Base-by-base conservation (phyloP, 2,797 vertebrate species). In the Threskiornis aethiopicus region DNA sequence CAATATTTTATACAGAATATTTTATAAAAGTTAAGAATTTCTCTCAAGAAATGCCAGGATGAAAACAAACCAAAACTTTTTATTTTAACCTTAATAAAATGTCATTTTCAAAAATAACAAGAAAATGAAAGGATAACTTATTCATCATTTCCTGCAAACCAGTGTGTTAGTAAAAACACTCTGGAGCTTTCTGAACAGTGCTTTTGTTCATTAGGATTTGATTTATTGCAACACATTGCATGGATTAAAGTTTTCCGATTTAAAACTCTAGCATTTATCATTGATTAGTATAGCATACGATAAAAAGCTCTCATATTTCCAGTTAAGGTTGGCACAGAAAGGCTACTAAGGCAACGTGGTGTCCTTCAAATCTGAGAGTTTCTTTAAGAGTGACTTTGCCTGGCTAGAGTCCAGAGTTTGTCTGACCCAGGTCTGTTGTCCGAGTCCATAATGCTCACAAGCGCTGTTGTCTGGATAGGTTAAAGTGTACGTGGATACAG, bases 381-480 rank as follows among this genome's bases (percentile, higher is more conserved):
- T 54, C 65, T 46, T 29, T 15, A 22, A 28, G 17, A 25, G 39
- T 1, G 4, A 18, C n/a, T 37, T 57, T 29, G 24, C 28, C 44
- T 35, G 11, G 10, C 25, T 5, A 41, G 47, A 49, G 18, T 3
- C 44, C 47, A 16, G 26, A 42, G 16, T 61, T 70, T 35, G 24
- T 18, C 33, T 57, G 24, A 31, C 13, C 28, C 44, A 31, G n/a
- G 26, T n/a, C 41, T 59, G 28, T 29, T 3, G 0, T 25, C 57
- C 37, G 47, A 39, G 44, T 7, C 33, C 72, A 49, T 6, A 21
- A 7, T 21, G 35, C 66, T 21, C 64, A 17, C 22, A 25, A 17
- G n/a, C 0, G 2, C 11, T 20, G 15, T 25, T 26, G 44, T 52
- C n/a, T 8, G 22, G 5, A 13, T 9, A 7, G 14, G 9, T 29